These are phyloP conservation scores for Enteromius thamalakanensis DNA, from an alignment of 2,797 vertebrate species.

Conservation along the genomic window DNA sequence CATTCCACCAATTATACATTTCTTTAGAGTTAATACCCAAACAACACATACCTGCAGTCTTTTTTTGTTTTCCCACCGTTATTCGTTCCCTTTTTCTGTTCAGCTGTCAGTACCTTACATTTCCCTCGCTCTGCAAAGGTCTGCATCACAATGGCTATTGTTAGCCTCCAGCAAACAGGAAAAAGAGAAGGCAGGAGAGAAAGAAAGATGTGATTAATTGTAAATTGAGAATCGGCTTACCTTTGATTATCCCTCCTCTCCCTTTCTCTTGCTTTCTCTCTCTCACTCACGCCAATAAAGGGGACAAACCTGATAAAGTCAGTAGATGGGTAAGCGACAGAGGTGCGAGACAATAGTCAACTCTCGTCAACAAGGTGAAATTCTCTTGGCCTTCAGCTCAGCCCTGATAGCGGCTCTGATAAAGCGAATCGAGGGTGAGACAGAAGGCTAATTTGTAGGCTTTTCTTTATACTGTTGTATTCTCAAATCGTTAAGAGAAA, in stretches of 20 bases:
- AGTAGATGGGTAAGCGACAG: constrained; percentile 66
- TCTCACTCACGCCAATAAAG: constrained; percentile 25
- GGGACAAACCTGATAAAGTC: constrained; percentile 81
- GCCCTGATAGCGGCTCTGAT: constrained; percentile 78
- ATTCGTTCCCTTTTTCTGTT: constrained; percentile 46
- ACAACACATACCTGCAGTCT: constrained; percentile 64
- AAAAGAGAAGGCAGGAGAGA: constrained; percentile 55
- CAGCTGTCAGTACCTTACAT: constrained; percentile 53
- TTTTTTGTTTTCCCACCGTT: constrained; percentile 61
- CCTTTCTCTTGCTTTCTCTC: constrained; percentile 24
- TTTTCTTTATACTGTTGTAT: constrained; percentile 51
- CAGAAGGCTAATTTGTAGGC: constrained; percentile 53
- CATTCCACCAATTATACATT: constrained; percentile 64
- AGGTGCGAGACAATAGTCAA: constrained; percentile 65
- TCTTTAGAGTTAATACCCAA: constrained; percentile 52
- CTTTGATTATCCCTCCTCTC: constrained; percentile 72
- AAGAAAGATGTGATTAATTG: constrained; percentile 79
- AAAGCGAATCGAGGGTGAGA: constrained; percentile 48
- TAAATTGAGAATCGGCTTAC: constrained; percentile 85
- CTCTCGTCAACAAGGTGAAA: constrained; percentile 73
- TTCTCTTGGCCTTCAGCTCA: constrained; percentile 75
- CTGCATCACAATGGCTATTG: constrained; percentile 57
- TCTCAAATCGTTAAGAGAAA: constrained; percentile 41
- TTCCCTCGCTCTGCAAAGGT: constrained; percentile 54
- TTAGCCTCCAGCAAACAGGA: constrained; percentile 57